Evolutionary conservation across 2,888 invertebrate species (phyloP).

Genomic region (Aethes cnicana): DNA sequence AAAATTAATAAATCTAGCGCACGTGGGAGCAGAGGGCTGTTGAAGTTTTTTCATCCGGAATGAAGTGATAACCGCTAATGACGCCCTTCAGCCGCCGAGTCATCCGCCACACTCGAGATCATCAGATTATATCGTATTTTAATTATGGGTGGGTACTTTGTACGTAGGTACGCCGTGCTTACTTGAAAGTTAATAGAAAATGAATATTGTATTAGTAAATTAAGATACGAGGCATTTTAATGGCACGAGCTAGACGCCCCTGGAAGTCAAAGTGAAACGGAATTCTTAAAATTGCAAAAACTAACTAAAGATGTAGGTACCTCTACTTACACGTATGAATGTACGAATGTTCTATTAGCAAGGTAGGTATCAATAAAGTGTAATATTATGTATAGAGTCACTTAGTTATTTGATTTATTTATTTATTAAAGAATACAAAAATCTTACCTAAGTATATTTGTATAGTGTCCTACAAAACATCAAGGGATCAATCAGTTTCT

Average conservation of each 20-base stretch:
- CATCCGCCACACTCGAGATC: constrained; percentile 57
- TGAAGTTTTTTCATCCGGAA: constrained; percentile 82
- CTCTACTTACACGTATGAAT: no score
- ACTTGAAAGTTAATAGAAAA: constrained; percentile 11
- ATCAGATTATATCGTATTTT: constrained; percentile 51
- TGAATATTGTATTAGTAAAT: neutral
- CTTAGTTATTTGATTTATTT: no score
- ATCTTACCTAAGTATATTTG: no score
- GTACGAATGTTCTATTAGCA: no score
- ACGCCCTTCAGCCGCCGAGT: constrained; percentile 67
- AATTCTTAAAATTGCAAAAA: no score
- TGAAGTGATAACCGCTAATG: constrained; percentile 83
- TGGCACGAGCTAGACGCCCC: neutral
- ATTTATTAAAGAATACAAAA: no score
- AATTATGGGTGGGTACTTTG: constrained; percentile 32
- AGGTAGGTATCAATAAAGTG: no score
- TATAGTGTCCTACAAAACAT: no score
- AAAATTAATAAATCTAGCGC: constrained; percentile 80
- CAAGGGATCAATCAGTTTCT: no score
- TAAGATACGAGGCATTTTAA: neutral
- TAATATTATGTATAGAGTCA: no score
- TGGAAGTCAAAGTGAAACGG: neutral
- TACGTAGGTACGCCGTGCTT: constrained; percentile 18
- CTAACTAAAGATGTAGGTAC: no score
- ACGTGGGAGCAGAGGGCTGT: constrained; percentile 75